These are phyloP conservation scores for Macquaria australasica DNA, from an alignment of 2,113 vertebrate species.

Conservation along the genomic window DNA sequence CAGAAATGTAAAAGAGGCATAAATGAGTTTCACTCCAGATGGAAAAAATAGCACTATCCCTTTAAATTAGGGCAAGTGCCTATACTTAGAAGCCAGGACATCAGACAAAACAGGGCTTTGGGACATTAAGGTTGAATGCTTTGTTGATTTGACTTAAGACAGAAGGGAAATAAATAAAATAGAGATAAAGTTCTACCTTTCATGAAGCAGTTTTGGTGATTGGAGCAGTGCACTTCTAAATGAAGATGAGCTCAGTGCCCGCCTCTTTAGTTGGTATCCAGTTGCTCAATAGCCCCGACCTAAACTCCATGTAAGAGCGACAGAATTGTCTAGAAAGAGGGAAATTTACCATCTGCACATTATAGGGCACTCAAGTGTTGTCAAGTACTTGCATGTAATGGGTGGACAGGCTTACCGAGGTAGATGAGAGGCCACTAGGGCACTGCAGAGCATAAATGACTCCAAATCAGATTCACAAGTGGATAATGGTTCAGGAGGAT, in stretches of 20 bases:
- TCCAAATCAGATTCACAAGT: conserved; percentile 63
- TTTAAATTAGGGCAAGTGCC: conserved; percentile 44
- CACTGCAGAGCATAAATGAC: conserved; percentile 43
- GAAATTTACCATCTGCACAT: conserved; percentile 45
- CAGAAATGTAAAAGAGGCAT: not conserved
- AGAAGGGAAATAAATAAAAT: not conserved
- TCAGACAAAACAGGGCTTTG: conserved; percentile 19
- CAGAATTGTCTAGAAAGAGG: conserved; percentile 37
- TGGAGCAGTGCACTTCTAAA: not conserved
- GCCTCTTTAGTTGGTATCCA: conserved; percentile 10
- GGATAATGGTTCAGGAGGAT: conserved; percentile 59
- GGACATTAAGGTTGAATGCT: conserved; percentile 7
- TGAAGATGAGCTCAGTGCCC: not conserved
- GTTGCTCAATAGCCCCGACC: not conserved
- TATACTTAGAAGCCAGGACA: conserved; percentile 44
- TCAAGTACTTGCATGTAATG: conserved; percentile 52
- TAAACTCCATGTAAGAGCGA: conserved; percentile 36
- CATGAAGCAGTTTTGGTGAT: not conserved
- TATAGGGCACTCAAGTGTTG: conserved; percentile 51
- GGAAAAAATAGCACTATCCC: conserved; percentile 16
- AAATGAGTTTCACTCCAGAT: not conserved
- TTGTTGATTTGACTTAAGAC: not conserved
- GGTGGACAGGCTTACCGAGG: conserved; percentile 46
- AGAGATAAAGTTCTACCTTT: not conserved
- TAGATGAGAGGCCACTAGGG: conserved; percentile 47